Base-by-base conservation (phyloP, 2,888 invertebrate species). In the Mimumesa dahlbomi region DNA sequence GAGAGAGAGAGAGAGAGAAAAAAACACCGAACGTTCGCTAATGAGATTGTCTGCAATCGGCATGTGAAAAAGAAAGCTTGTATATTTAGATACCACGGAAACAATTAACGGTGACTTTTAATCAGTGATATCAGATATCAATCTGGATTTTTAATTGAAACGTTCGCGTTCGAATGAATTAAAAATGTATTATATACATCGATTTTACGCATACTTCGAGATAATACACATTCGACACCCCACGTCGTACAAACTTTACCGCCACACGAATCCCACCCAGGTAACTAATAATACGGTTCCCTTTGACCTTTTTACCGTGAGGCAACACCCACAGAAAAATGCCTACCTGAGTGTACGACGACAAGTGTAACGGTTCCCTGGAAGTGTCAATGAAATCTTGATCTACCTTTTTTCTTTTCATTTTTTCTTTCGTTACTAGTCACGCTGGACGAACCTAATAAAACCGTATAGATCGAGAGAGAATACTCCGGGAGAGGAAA, bases 281-380 rank as follows among this genome's bases (percentile, higher is more conserved):
- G 75, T 75, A 58, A 43, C 56, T 74, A 69, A 74, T 45, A 48
- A 45, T 53, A 59, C 65, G 29, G 34, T 59, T 73, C 67, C 64
- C 42, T 42, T 70, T 42, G 56, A 56, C 45, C 56, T 63, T 42
- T 48, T 21, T n/a, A 16, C 19, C 52, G 14, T 31, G 49, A 49
- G 31, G 18, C 43, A 38, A 56, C 56, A 52, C 50, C 31, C 49
- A 7, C 40, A 25, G 19, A 25, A 38, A n/a, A n/a, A 7, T 25
- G 31, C 14, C 45, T 57, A 65, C 34, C 48, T 31, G 36, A 38
- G n/a, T 5, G 18, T 18, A 25, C 18, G 46, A 45, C 53, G 38
- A 36, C 52, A 65, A 72, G 50, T 65, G 72, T 22, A 1, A 31
- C 14, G 0, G 5, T 7, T 18, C 34, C 4, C 4, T 43, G 6